These are phyloP conservation scores for Dicranocentrus wangi DNA, from an alignment of 2,888 invertebrate genomes.

Conservation along the genomic window DNA sequence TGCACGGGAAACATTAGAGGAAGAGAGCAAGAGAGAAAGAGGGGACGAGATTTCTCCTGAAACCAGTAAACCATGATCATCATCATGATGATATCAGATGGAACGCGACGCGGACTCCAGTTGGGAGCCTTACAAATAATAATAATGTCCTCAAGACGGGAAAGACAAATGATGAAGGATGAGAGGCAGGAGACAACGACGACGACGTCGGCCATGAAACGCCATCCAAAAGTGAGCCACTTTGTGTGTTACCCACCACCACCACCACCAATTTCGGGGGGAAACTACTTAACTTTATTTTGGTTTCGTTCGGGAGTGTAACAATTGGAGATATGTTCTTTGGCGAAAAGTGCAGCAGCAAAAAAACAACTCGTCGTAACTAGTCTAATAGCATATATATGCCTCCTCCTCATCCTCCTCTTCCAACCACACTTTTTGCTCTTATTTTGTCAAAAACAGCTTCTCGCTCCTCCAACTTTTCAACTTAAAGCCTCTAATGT, in stretches of 20 bases:
- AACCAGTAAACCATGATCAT: too few species aligned
- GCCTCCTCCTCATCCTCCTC: too few species aligned
- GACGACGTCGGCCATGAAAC: slow-evolving; percentile 18
- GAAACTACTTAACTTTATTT: slow-evolving; percentile 54
- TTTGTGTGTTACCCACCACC: too few species aligned
- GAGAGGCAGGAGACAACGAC: slow-evolving; percentile 49
- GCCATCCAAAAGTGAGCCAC: slow-evolving; percentile 35
- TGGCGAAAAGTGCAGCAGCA: slow-evolving; percentile 9
- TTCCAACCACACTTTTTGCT: too few species aligned
- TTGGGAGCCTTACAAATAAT: slow-evolving; percentile 1
- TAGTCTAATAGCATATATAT: too few species aligned
- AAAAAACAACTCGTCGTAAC: too few species aligned
- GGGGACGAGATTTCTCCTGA: too few species aligned
- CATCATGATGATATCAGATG: too few species aligned
- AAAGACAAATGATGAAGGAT: slow-evolving; percentile 59
- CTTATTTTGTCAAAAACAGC: slow-evolving; percentile 7
- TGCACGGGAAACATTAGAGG: too few species aligned
- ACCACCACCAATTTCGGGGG: slow-evolving; percentile 35
- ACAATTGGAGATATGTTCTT: too few species aligned
- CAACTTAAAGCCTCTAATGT: slow-evolving; percentile 50
- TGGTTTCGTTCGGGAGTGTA: slow-evolving; percentile 34
- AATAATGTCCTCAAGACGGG: slow-evolving; percentile 43
- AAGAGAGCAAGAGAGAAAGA: background rate
- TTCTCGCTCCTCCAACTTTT: slow-evolving; percentile 27
- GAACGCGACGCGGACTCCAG: too few species aligned